Base-by-base conservation (phyloP, 1,140 invertebrate species). In the Himalopsyche phryganea region DNA sequence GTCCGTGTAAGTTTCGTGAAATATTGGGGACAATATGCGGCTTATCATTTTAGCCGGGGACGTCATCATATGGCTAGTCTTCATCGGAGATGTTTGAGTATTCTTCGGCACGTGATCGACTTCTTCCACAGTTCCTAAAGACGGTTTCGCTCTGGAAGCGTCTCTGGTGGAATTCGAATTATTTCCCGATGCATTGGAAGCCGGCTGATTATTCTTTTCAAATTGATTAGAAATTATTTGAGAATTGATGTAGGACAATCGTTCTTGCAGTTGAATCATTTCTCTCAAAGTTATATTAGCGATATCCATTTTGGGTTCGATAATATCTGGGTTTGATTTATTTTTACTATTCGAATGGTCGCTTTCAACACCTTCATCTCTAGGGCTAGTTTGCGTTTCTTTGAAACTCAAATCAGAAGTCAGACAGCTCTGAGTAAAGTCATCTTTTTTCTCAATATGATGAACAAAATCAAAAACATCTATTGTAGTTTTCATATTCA, bases 401-500 rank as follows among this genome's bases (percentile, higher is more conserved):
- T 61, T 61, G 13, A 45, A 55, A 50, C 50, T 36, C 19, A 23
- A 40, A 44, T n/a, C 17, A 1, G 13, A 33, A n/a, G 10, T 28
- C 32, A 32, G 5, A 49, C 45, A 13, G 47, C 72, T 78, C 66
- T 78, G 76, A 15, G 70, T 75, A 7, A 67, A 71, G 42, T 60
- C 69, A 17, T 78, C 76, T 64, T 74, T 73, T 7, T 67, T 73
- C 32, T 75, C 70, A 18, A 76, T 65, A 2, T 67, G 65, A 59
- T 77, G 76, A 18, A 77, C 50, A 66, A 68, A 78, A 66, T 77
- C 76, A 63, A 72, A 74, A 28, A 75, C 61, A 61, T 78, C 75
- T 1, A 78, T 67, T 33, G 66, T 60, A 45, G 71, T 69, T 63
- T 77, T 77, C 28, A 77, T 68, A 7, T 71, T 73, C 9, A 76